A percentile compares a stretch with the other conserved stretches of the same genome.
phyloP scores from a whole-genome alignment of 2,888 invertebrate species.

The Netelia inedita region DNA sequence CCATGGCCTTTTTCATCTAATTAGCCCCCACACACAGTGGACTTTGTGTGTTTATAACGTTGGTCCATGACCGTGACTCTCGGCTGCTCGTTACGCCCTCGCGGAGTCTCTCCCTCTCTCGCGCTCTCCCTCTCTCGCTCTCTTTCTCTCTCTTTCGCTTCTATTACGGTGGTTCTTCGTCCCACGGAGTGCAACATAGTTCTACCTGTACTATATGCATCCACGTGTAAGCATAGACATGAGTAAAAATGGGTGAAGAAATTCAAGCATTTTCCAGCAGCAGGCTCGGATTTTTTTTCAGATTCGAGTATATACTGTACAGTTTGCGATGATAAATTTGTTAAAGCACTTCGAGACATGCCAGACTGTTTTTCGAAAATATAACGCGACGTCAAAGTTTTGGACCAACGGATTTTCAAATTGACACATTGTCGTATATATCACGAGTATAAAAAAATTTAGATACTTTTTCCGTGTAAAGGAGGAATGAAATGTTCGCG shows the following conservation, averaged over 20 bases:
- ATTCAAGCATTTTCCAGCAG: too few species aligned
- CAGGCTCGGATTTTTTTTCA: too few species aligned
- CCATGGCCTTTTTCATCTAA: constrained; percentile 68
- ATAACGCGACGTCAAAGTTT: too few species aligned
- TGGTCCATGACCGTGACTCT: constrained; percentile 69
- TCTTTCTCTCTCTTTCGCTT: constrained; percentile 34
- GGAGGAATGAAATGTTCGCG: too few species aligned
- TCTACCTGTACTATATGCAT: constrained; percentile 30
- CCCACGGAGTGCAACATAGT: constrained; percentile 50
- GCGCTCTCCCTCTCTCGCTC: constrained; percentile 58
- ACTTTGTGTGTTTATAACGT: constrained; percentile 48
- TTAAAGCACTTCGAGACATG: not conserved
- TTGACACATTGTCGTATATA: too few species aligned
- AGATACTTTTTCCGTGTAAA: too few species aligned
- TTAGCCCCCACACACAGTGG: constrained; percentile 56
- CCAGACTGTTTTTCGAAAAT: not conserved
- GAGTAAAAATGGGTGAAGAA: too few species aligned
- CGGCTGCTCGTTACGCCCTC: constrained; percentile 65
- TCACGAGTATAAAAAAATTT: too few species aligned
- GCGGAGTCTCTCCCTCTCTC: constrained; percentile 51
- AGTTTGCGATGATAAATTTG: too few species aligned
- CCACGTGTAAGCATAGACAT: constrained; percentile 12
- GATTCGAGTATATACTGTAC: too few species aligned
- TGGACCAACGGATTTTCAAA: too few species aligned
- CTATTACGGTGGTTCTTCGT: constrained; percentile 36